A percentile compares a stretch with the other conserved stretches of the same genome.
Evolutionary conservation across 2,888 invertebrate species (phyloP).

Genomic region (Hipparchia sbordonii): DNA sequence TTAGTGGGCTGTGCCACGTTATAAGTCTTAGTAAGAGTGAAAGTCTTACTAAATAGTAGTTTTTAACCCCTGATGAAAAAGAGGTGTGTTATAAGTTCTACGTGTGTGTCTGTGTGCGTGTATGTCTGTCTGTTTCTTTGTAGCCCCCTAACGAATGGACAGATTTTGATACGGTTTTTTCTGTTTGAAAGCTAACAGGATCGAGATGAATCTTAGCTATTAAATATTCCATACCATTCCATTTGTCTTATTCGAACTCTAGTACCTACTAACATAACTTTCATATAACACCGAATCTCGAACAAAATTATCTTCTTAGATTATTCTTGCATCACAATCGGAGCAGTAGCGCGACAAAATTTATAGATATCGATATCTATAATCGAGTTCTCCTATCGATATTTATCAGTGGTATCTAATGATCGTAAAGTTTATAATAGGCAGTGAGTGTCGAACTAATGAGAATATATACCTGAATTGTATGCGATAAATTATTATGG

Average conservation of each 20-base stretch:
- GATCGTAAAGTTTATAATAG: slow-evolving; percentile 73
- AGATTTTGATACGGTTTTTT: too few species aligned
- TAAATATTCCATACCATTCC: background rate
- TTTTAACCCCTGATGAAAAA: too few species aligned
- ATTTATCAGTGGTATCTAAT: slow-evolving; percentile 75
- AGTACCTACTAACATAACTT: background rate
- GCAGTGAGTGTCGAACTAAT: slow-evolving; percentile 77
- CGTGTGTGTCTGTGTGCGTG: too few species aligned
- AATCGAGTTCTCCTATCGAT: slow-evolving; percentile 64
- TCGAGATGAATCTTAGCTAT: too few species aligned
- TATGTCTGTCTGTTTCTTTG: too few species aligned
- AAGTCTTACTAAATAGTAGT: too few species aligned
- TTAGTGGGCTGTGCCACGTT: too few species aligned
- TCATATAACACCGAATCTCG: background rate
- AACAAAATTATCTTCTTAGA: slow-evolving; percentile 12
- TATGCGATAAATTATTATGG: slow-evolving; percentile 74
- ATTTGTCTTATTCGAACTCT: slow-evolving; percentile 1
- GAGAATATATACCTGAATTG: slow-evolving; percentile 74
- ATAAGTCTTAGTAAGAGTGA: too few species aligned
- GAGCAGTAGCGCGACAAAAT: slow-evolving; percentile 34
- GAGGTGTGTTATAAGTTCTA: too few species aligned
- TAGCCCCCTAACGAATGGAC: too few species aligned
- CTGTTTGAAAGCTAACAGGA: too few species aligned
- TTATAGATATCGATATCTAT: slow-evolving; percentile 63
- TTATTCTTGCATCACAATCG: slow-evolving; percentile 23